These are phyloP conservation scores for Adelosebastes latens DNA, from an alignment of 2,797 vertebrate species.

Conservation along the genomic window DNA sequence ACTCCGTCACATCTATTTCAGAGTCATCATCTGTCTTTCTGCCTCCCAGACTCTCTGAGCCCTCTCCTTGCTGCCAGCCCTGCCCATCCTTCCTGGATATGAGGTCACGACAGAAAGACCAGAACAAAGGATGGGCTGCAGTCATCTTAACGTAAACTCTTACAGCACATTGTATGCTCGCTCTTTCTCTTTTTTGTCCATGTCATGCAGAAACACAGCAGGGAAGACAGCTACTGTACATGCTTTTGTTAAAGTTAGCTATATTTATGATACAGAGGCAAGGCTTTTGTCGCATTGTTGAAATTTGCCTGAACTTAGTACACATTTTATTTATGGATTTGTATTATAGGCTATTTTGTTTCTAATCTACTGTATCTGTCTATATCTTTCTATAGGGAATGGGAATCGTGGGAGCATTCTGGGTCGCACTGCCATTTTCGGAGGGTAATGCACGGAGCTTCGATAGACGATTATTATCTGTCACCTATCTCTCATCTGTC, in stretches of 20 bases:
- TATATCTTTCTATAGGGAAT: background rate
- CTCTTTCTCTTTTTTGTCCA: background rate
- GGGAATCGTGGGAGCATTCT: no score
- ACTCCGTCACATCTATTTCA: slow-evolving; percentile 43
- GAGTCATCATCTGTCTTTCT: slow-evolving; percentile 42
- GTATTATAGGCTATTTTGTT: background rate
- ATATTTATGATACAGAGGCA: background rate
- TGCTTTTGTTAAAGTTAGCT: background rate
- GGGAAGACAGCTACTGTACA: background rate
- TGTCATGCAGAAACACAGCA: background rate
- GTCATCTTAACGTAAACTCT: slow-evolving; percentile 28
- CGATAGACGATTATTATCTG: no score
- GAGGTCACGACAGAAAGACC: slow-evolving; percentile 65
- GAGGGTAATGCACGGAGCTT: no score
- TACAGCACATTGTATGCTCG: background rate
- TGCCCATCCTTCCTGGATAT: slow-evolving; percentile 82
- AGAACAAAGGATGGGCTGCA: slow-evolving; percentile 71
- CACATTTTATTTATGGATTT: background rate
- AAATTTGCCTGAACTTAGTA: no score
- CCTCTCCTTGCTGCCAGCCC: slow-evolving; percentile 60
- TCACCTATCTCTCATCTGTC: no score
- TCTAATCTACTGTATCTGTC: background rate
- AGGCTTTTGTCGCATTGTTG: background rate
- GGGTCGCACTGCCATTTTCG: no score
- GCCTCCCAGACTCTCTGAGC: slow-evolving; percentile 27